Evolutionary conservation across 2,113 vertebrate species (phyloP), one percentile per base, ranked within the genome.

Genomic region (Corythaeola cristata): DNA sequence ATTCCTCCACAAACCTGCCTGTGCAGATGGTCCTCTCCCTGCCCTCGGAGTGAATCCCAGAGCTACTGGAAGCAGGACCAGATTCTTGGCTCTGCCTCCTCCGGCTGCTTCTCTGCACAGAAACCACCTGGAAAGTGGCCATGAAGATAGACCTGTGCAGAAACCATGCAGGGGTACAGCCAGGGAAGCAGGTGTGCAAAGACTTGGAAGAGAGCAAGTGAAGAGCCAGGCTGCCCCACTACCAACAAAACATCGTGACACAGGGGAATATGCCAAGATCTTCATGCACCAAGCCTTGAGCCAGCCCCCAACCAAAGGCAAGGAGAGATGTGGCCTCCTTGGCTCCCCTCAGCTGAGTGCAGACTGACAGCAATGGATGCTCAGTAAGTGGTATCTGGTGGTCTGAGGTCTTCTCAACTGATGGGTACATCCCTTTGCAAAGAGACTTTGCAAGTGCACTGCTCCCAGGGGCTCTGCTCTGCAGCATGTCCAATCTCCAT

Each of bases 1-100:
- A 95, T 96, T 96, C 96, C 94, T 96, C 76, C 67, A 44, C 91
- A 92, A 92, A 95, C 94, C 69, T 63, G 77, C 77, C 95, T 77
- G 94, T 95, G 96, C 95, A 96, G 93, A 88, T 96, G 95, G 90
- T 94, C 90, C 78, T 95, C 86, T 97, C 94, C 92, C 80, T 96
- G 83, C 94, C 89, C 73, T 95, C 58, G 0, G 35, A 91, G 84
- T 95, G 92, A 96, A 96, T 96, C 90, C 90, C 90, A 89, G 60
- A 92, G 56, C 32, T 95, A 23, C 89, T 92, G 86, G 87, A 87
- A 94, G 37, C 66, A 44, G 73, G 79, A 86, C 49, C 73, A 87
- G 76, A 92, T 96, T 96, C 83, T 95, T 95, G 88, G 87, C 81
- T 85, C 59, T 93, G 85, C 59, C 85, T 91, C 55, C 72, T 86